Base-by-base conservation (phyloP, 1,140 invertebrate species). In the Caenorhabditis elegans region DNA sequence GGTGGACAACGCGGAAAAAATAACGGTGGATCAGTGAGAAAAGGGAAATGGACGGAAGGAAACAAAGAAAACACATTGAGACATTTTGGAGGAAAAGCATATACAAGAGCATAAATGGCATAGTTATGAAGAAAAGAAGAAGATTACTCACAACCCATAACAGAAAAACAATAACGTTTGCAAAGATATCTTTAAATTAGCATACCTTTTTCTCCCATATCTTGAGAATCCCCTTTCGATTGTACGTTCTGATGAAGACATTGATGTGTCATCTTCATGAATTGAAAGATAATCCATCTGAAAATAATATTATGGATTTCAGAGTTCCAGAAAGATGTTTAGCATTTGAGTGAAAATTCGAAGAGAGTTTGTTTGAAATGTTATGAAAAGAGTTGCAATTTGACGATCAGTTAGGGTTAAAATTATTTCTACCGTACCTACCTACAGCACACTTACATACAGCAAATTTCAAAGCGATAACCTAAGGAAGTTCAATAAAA, bases 251-350 rank as follows among this genome's bases (percentile, higher is more conserved):
- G 76, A 78, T n/a, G 76, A 78, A 15, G 82, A 46, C 51, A 83
- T 60, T 17, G 51, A 70, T 17, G 76, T 78, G 78, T 83, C 82
- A 36, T 83, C 82, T 17, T 79, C 77, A 39, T 78, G 49, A 15
- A 83, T 83, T 3, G 76, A 78, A 19, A 83, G 82, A 26, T 83
- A 83, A 36, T 83, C 82, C 82, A 83, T 83, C 82, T 83, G 77
- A 17, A 83, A 65, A 39, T 43, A 28, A 43, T 1, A n/a, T n/a
- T n/a, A n/a, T n/a, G n/a, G n/a, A n/a, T n/a, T n/a, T n/a, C n/a
- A n/a, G n/a, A n/a, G n/a, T n/a, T 53, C 51, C n/a, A 22, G n/a
- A 19, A 53, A 47, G 46, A 8, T 43, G 39, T 43, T 43, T 5
- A 15, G 39, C 6, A 43, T 43, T 43, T 15, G 5, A 43, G 39